Percentiles rank a stretch among this genome's conserved stretches.
Evolutionary conservation across 2,113 vertebrate species (phyloP).

Genomic region (Clarias macrocephalus): DNA sequence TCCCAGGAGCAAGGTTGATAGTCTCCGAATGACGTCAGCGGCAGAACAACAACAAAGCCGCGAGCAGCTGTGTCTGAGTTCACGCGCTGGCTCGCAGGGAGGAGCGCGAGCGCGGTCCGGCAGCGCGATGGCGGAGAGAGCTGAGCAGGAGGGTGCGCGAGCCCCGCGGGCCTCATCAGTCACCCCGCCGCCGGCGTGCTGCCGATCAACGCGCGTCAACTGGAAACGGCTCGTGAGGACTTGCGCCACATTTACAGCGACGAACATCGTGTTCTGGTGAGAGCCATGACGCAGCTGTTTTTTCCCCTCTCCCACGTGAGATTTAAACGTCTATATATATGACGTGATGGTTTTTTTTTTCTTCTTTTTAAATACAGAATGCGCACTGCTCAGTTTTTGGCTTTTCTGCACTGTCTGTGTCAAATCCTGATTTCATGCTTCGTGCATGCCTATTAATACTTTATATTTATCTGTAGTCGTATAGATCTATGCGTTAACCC

Average conservation of each 20-base stretch:
- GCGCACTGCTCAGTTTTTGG: background rate
- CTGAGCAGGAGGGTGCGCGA: slow-evolving; percentile 19
- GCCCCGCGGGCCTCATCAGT: slow-evolving; percentile 13
- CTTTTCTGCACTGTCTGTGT: background rate
- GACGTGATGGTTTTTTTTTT: background rate
- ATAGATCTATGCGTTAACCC: background rate
- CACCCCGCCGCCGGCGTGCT: background rate
- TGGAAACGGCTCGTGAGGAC: slow-evolving; percentile 80
- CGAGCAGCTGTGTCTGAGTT: slow-evolving; percentile 35
- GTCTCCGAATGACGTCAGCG: slow-evolving; percentile 67
- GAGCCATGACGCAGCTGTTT: slow-evolving; percentile 62
- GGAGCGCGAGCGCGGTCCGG: slow-evolving; percentile 25
- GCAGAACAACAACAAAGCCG: slow-evolving; percentile 56
- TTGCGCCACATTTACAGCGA: slow-evolving; percentile 75
- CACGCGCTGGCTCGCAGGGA: background rate
- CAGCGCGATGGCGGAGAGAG: slow-evolving; percentile 43
- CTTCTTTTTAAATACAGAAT: background rate
- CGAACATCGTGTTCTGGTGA: slow-evolving; percentile 84
- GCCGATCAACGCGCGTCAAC: slow-evolving; percentile 64
- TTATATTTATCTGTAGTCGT: background rate
- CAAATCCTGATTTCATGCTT: background rate
- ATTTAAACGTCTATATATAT: background rate
- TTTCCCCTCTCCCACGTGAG: background rate
- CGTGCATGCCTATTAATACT: background rate
- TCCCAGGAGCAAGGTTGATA: slow-evolving; percentile 31